Evolutionary conservation across 2,113 vertebrate species (phyloP), one percentile per base, ranked within the genome.

Genomic region (Albula glossodonta): DNA sequence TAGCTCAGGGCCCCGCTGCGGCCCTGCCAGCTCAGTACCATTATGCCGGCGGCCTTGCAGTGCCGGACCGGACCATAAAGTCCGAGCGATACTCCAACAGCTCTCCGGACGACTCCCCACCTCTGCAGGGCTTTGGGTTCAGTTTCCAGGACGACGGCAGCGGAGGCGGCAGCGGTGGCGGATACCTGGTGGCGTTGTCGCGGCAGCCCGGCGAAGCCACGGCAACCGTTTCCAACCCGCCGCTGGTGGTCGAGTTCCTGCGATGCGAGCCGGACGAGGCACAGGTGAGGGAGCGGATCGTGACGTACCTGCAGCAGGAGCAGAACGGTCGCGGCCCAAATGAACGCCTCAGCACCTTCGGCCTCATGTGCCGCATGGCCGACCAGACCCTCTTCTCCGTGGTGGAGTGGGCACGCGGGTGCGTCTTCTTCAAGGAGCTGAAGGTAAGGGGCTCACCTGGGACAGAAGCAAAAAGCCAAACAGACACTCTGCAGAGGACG

Each of bases 301-400:
- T 95, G 63, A 91, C 94, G 51, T 96, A 94, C 88, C 95, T 98
- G 87, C 96, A 96, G 91, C 96, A 96, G 85, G 97, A 97, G 74
- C 96, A 96, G 25, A 86, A 84, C 88, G 25, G 49, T 25, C 94
- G 95, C 12, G 92, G 93, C 57, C 91, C 94, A 10, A 93, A 94
- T 0, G 95, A 95, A 74, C 94, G 94, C 87, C 94, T 95, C 8
- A 94, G 90, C 9, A 93, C 93, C 88, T 97, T 98, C 0, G 92
- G 93, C 82, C 93, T 97, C 63, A 95, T 98, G 93, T 98, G 96
- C 88, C 94, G 95, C 92, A 96, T 99, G 95, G 97, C 96, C 0
- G 97, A 99, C 90, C 97, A 98, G 95, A 97, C 95, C 8, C 96
- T 99, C 86, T 96, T 98, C 91, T 96, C 96, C 92, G 97, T 97